phyloP scores from a whole-genome alignment of 2,888 invertebrate species.

The Actias luna region DNA sequence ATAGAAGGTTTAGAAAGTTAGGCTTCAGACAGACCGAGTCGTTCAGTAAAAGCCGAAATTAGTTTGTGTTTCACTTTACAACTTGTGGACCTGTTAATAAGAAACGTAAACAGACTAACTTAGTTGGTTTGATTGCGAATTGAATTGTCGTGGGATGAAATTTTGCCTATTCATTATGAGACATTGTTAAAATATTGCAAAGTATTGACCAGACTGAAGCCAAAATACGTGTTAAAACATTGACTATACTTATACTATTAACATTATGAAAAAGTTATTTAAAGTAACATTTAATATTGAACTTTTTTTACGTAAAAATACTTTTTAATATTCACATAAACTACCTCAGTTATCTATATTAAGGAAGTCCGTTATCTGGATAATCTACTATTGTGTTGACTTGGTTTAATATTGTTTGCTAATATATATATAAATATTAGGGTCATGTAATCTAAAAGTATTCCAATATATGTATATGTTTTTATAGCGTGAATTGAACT shows the following conservation, averaged over 20 bases:
- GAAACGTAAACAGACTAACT: constrained; percentile 5
- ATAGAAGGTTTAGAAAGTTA: constrained; percentile 7
- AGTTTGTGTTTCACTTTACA: constrained; percentile 10
- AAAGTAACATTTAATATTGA: no score
- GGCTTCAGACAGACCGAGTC: background rate
- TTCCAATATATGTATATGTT: background rate
- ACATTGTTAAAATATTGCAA: background rate
- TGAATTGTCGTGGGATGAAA: background rate
- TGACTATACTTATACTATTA: no score
- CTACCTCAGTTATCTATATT: no score
- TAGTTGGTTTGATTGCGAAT: constrained; percentile 6
- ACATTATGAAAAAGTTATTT: no score
- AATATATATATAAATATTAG: no score
- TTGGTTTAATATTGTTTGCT: no score
- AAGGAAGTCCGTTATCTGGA: no score
- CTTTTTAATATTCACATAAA: no score
- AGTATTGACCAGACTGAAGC: no score
- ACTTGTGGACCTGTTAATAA: constrained; percentile 1
- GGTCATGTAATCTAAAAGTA: background rate
- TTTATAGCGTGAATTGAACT: background rate
- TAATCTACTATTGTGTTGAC: no score
- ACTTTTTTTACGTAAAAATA: no score
- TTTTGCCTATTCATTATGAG: background rate
- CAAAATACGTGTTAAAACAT: no score
- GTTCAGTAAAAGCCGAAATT: constrained; percentile 2